Evolutionary conservation across 92 coral and sea anemone species (phyloP), one percentile per base, ranked within the genome.

Genomic region (Palythoa caribaeorum): DNA sequence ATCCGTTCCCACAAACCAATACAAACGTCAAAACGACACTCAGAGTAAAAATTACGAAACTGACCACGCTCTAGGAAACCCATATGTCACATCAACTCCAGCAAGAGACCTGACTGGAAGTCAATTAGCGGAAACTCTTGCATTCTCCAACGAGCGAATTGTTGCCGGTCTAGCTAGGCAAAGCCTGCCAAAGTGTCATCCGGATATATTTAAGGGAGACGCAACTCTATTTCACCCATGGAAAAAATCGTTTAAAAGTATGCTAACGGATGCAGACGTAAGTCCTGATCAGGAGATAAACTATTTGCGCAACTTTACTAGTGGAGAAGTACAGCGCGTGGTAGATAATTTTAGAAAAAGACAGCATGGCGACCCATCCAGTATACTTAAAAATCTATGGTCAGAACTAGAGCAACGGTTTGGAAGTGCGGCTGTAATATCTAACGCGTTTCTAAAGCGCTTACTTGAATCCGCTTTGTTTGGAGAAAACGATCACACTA

Each of bases 161-260:
- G 55, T 79, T 1, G 71, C 83, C 54, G 90, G 85, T n/a, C 52
- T 87, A 77, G 90, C 90, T 6, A 66, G 83, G 50, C 90, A 87
- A 38, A 76, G 28, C 8, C 38, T 62, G 9, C 90, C 90, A 51
- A 89, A 83, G 37, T 89, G 91, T 14, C 88, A 89, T 13, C 91
- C 91, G 2, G 91, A 89, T 19, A 55, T 17, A 17, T 88, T 80
- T 17, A 19, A 3, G 20, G 88, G 91, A 36, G 91, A 88, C 57
- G 87, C 91, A 48, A 90, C 91, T 1, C 77, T 89, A 35, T 94
- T 94, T 84, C 96, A 93, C 19, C 96, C 94, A 7, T 91, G 96
- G 94, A 93, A 91, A 38, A 84, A 37, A 19, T 87, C 93, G 12
- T 93, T 93, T 52, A 86, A 89, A 78, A 89, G 91, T 17, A 88